A percentile compares a stretch with the other conserved stretches of the same genome.
Conservation (phyloP, 2,113 vertebrate genomes). For the Pachycephala philippinensis region DNA sequence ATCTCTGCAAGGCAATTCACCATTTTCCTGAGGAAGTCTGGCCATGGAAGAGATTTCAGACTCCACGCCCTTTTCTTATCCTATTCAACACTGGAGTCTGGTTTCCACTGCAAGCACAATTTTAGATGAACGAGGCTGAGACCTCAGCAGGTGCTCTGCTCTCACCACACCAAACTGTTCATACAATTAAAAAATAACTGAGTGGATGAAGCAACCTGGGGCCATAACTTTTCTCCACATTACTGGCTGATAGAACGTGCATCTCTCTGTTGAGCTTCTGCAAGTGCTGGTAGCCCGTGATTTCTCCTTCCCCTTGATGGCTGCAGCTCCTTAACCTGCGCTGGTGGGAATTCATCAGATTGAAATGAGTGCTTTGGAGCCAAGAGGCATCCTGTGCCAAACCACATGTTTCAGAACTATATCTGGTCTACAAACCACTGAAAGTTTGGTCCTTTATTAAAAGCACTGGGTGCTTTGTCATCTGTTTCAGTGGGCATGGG, state of each 20-base stretch:
- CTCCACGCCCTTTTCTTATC: not conserved
- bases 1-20: not conserved
- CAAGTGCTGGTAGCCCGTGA: not conserved
- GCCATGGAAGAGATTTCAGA: not conserved
- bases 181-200: not conserved
- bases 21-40: constrained; percentile 28
- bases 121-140: not conserved
- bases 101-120: not conserved
- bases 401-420: not conserved
- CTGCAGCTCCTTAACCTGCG: not conserved
- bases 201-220: not conserved
- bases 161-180: not conserved
- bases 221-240: not conserved
- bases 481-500: not conserved
- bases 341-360: not conserved
- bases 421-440: not conserved
- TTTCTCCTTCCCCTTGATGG: not conserved
- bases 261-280: not conserved
- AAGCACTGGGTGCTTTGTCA: constrained; percentile 41
- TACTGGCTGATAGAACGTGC: not conserved
- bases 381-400: not conserved
- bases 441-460: constrained; percentile 38
- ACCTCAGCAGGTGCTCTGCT: not conserved
- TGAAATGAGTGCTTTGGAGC: not conserved
- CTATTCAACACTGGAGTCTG: not conserved